Evolutionary conservation across 2,113 vertebrate genomes (phyloP).

Genomic region (Triplophysa tibetana): DNA sequence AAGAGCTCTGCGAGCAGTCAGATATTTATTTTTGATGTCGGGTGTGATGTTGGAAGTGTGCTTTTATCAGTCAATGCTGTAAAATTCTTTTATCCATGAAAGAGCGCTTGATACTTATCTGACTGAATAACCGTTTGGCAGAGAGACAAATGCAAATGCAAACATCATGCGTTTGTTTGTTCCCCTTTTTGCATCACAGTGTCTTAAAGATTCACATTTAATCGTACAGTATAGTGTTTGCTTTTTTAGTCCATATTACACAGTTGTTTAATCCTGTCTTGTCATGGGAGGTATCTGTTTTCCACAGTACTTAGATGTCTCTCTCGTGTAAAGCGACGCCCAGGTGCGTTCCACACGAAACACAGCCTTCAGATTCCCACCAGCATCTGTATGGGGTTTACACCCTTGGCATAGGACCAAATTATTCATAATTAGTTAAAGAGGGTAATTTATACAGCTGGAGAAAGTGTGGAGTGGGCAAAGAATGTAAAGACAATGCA

Average conservation of each 20-base stretch:
- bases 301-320: conserved; percentile 3
- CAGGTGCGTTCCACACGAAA: neutral
- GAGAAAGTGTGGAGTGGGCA: conserved; percentile 63
- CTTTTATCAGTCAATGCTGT: neutral
- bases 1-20: conserved; percentile 3
- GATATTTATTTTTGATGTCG: conserved; percentile 9
- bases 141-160: neutral
- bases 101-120: neutral
- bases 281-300: neutral
- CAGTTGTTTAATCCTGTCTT: conserved; percentile 16
- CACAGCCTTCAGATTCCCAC: conserved; percentile 34
- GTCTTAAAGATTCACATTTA: conserved; percentile 16
- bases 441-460: conserved; percentile 53
- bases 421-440: conserved; percentile 48
- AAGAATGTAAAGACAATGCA: conserved; percentile 58
- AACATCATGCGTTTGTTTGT: conserved; percentile 11
- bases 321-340: neutral
- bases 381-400: conserved; percentile 61
- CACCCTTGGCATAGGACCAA: conserved; percentile 37
- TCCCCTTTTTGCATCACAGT: neutral
- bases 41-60: conserved; percentile 9
- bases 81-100: conserved; percentile 3
- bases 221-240: neutral
- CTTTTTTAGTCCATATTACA: neutral
- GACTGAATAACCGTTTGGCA: neutral